These are phyloP conservation scores for Himalopsyche tibetana DNA, from an alignment of 2,888 invertebrate species.

Conservation along the genomic window DNA sequence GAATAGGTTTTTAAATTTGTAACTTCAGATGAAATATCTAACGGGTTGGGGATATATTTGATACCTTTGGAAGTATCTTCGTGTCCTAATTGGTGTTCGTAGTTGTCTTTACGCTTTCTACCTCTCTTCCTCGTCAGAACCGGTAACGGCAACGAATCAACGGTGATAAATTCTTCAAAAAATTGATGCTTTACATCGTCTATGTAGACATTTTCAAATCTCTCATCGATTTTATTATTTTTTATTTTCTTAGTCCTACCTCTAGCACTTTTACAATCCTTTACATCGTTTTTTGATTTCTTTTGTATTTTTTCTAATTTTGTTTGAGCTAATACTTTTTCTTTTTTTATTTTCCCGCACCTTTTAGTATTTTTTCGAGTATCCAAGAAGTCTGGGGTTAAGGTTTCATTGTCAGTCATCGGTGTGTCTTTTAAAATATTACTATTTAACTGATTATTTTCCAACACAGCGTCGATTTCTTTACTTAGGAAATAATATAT, in stretches of 20 bases:
- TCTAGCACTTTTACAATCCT: not conserved
- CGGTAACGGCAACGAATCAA: not conserved
- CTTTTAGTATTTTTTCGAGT: not conserved
- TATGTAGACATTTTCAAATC: not conserved
- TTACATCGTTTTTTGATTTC: not conserved
- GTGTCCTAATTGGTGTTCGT: not conserved
- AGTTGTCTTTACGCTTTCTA: not conserved
- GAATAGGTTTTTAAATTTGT: not conserved
- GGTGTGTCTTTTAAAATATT: not conserved
- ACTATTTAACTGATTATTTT: not conserved
- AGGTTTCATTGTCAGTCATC: not conserved
- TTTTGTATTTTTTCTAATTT: not conserved
- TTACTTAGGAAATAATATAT: not conserved
- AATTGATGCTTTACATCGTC: not conserved
- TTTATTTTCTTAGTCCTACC: not conserved
- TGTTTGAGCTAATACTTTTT: not conserved
- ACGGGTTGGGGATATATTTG: not conserved
- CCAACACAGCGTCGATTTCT: not conserved
- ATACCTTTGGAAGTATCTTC: not conserved
- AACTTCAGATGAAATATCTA: not conserved
- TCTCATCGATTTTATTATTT: not conserved
- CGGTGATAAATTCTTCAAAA: slow-evolving; percentile 1
- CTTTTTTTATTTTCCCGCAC: not conserved
- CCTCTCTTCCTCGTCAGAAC: not conserved
- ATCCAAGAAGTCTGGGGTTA: not conserved